These are phyloP conservation scores for Beris morrisii DNA, from an alignment of 2,888 invertebrate species.

Conservation along the genomic window DNA sequence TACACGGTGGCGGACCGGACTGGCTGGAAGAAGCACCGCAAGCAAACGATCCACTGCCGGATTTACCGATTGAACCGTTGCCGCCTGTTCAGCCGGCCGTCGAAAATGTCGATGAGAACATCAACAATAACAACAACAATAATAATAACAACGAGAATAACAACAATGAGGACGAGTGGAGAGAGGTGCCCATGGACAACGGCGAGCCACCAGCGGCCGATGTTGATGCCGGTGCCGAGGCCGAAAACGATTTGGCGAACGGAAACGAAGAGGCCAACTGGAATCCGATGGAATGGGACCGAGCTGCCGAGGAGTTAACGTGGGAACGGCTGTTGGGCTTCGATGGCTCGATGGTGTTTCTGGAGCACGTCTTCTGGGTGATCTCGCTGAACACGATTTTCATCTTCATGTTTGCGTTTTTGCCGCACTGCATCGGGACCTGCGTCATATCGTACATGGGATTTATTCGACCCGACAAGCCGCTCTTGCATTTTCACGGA, in stretches of 20 bases:
- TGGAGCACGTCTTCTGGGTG: constrained; percentile 99
- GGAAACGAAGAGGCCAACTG: constrained; percentile 84
- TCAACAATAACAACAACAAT: constrained; percentile 35
- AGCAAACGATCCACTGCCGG: constrained; percentile 37
- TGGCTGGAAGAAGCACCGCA: constrained; percentile 67
- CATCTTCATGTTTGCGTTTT: constrained; percentile 95
- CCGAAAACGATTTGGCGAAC: constrained; percentile 56
- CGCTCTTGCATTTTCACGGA: constrained; percentile 85
- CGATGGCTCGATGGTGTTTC: constrained; percentile 94
- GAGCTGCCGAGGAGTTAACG: constrained; percentile 95
- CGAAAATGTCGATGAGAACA: constrained; percentile 41
- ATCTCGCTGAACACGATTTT: constrained; percentile 95
- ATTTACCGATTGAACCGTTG: constrained; percentile 34
- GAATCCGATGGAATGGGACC: constrained; percentile 99
- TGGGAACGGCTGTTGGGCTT: constrained; percentile 96
- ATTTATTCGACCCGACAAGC: constrained; percentile 52
- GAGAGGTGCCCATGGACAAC: constrained; percentile 50
- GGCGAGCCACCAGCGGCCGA: constrained; percentile 50
- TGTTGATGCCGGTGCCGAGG: constrained; percentile 52
- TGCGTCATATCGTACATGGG: constrained; percentile 75
- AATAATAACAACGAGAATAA: constrained; percentile 37
- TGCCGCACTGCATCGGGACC: constrained; percentile 93
- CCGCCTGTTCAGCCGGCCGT: constrained; percentile 27
- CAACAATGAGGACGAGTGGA: constrained; percentile 44
- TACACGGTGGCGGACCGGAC: constrained; percentile 96